Conservation (phyloP, 1,140 invertebrate genomes). For the Saccostrea echinata region DNA sequence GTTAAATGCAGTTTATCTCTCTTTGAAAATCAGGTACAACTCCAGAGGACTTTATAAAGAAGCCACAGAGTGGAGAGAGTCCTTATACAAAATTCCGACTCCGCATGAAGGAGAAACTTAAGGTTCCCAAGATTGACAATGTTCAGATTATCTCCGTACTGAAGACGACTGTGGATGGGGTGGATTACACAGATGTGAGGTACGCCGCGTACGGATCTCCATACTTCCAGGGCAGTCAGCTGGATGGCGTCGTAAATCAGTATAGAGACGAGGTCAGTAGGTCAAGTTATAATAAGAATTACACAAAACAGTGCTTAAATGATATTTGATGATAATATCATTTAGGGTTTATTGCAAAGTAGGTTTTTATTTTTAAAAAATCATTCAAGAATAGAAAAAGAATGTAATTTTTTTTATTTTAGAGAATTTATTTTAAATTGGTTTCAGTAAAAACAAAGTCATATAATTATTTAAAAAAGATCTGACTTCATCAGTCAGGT, state of each 20-base stretch:
- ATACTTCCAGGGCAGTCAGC: slow-evolving; percentile 94
- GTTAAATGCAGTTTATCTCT: neutral
- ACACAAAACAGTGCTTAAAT: neutral
- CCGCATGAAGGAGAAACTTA: slow-evolving; percentile 83
- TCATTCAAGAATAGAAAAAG: too few species aligned
- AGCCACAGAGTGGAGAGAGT: neutral
- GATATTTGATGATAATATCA: neutral
- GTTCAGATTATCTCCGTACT: slow-evolving; percentile 95
- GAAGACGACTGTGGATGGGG: slow-evolving; percentile 41
- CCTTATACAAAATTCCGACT: slow-evolving; percentile 41
- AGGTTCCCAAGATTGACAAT: slow-evolving; percentile 88
- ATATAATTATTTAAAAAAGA: too few species aligned
- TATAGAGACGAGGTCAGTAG: slow-evolving; percentile 89
- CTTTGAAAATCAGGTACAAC: slow-evolving; percentile 42
- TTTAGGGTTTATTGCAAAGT: too few species aligned
- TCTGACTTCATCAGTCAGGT: too few species aligned
- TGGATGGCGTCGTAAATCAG: slow-evolving; percentile 95
- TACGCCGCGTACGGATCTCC: slow-evolving; percentile 97
- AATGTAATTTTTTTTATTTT: too few species aligned
- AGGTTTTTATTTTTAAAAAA: too few species aligned
- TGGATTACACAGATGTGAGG: slow-evolving; percentile 86
- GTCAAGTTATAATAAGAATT: neutral
- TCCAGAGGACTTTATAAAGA: slow-evolving; percentile 45
- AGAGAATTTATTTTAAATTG: too few species aligned
- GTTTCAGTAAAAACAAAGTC: too few species aligned